A percentile compares a stretch with the other conserved stretches of the same genome.
Evolutionary conservation across 2,113 vertebrate species (phyloP).

Genomic region (Acrocephalus kingi): DNA sequence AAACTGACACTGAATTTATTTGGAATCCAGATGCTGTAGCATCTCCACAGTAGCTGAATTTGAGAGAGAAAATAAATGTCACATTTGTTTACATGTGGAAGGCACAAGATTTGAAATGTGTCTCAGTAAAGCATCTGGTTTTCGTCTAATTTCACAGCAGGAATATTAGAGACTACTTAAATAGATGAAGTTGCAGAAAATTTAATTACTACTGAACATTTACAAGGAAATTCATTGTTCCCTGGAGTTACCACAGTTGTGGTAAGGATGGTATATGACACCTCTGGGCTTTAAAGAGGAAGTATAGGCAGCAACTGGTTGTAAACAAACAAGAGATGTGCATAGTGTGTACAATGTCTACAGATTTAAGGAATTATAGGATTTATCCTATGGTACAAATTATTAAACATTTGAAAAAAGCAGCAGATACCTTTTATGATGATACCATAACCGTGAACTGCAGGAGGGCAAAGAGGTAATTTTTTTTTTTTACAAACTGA

Average conservation of each 20-base stretch:
- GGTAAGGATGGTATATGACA: background rate
- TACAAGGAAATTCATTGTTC: constrained; percentile 7
- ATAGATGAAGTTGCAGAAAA: constrained; percentile 32
- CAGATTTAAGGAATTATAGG: background rate
- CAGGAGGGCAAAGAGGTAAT: background rate
- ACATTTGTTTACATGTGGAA: background rate
- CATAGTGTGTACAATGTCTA: background rate
- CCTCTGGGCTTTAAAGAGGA: background rate
- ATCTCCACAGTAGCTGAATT: background rate
- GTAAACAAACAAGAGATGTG: background rate
- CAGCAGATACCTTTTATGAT: background rate
- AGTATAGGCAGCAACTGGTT: background rate
- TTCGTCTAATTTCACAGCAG: constrained; percentile 29
- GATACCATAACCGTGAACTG: background rate
- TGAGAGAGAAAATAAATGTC: background rate
- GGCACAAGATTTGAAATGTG: background rate
- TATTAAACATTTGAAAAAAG: background rate
- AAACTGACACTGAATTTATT: background rate
- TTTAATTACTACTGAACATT: constrained; percentile 27
- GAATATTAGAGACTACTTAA: constrained; percentile 18
- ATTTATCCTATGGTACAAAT: background rate
- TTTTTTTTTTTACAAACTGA: background rate
- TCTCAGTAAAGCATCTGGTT: constrained; percentile 19
- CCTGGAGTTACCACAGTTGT: background rate
- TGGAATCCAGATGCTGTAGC: background rate